Base-by-base conservation (phyloP, 2,888 invertebrate genomes). In the Pseudococcus longispinus region DNA sequence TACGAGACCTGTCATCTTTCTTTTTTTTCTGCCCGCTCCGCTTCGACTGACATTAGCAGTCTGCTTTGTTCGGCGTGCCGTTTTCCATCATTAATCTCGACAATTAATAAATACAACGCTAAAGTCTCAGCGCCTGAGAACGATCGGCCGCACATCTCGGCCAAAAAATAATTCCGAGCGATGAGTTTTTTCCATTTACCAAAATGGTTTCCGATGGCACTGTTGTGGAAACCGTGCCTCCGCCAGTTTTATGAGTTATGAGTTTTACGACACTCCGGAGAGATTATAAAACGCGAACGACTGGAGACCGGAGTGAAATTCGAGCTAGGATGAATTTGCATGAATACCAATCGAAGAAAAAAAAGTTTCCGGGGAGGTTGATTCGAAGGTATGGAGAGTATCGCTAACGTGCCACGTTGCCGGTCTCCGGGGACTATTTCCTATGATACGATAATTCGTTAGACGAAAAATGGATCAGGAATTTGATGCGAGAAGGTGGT, bases 401-500 rank as follows among this genome's bases (percentile, higher is more conserved):
- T 23, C 20, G 60, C 23, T n/a, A 18, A 60, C 23, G 20, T 2
- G 60, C 3, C n/a, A 8, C 51, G 18, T 5, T 51, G n/a, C 60
- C 60, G 9, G 60, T 60, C 60, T 23, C 23, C 20, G 60, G 60
- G 60, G 60, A 23, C 60, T 23, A 60, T 60, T 60, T 60, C 60
- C 60, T 60, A 60, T 60, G 60, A 60, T 60, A 60, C 60, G 60
- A 60, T 60, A 60, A 60, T 60, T 60, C 23, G 60, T 60, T 23
- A 23, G 23, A 60, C 60, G 60, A 23, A 60, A 60, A 60, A 60
- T 60, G 60, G 9, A 6, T 60, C 60, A 8, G 60, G n/a, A 55
- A 55, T 55, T 55, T 20, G 55, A 55, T 55, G 55, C 55, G 3
- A n/a, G 55, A 4, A n/a, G 15, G 55, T 6, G 8, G 18, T 55